Evolutionary conservation across 2,888 invertebrate species (phyloP).

Genomic region (Morpho achilles): DNA sequence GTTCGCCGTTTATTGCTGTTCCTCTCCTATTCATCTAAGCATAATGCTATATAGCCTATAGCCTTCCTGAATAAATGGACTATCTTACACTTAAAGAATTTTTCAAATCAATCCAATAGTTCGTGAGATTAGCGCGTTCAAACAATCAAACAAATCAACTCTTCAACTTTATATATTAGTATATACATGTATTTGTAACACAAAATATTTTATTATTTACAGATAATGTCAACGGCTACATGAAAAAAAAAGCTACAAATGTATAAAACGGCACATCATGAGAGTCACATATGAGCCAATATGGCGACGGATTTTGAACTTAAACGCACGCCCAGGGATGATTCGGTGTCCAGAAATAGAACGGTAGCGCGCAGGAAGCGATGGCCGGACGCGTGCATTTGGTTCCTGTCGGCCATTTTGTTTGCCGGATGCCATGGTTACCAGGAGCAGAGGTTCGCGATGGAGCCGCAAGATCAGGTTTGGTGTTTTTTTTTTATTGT

Average conservation of each 20-base stretch:
- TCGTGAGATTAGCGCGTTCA: too few species aligned
- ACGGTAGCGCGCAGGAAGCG: conserved; percentile 49
- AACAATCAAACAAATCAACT: too few species aligned
- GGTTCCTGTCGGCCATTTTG: conserved; percentile 51
- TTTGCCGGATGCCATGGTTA: conserved; percentile 58
- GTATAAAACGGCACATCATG: conserved; percentile 49
- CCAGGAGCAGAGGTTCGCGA: conserved; percentile 89
- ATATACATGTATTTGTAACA: neutral
- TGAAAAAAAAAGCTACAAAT: conserved; percentile 27
- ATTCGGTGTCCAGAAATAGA: conserved; percentile 58
- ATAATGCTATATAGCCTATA: too few species aligned
- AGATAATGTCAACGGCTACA: conserved; percentile 29
- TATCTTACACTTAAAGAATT: too few species aligned
- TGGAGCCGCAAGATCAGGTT: conserved; percentile 58
- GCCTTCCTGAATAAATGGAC: too few species aligned
- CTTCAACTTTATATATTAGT: too few species aligned
- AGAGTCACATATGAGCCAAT: conserved; percentile 50
- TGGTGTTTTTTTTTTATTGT: neutral
- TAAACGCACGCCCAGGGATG: conserved; percentile 52
- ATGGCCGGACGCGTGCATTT: conserved; percentile 52
- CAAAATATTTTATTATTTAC: conserved; percentile 21
- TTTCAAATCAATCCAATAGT: too few species aligned
- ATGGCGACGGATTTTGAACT: conserved; percentile 60
- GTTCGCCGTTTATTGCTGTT: too few species aligned
- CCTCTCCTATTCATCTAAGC: too few species aligned